Evolutionary conservation across 1,140 invertebrate species (phyloP).

Genomic region (Bathynomus jamesi): DNA sequence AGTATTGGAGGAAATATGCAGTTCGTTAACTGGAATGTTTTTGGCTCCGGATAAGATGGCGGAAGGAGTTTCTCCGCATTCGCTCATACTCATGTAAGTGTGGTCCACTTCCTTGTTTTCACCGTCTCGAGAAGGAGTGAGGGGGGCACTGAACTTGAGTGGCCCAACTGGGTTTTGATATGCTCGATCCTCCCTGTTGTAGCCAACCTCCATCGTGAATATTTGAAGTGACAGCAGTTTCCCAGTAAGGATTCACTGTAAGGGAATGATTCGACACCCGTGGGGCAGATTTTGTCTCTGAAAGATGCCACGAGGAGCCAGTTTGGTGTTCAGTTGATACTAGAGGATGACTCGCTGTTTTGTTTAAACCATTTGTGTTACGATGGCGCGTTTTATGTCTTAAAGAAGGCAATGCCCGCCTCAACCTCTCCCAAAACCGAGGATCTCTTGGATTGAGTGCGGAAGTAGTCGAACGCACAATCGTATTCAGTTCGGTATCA

Average conservation of each 20-base stretch:
- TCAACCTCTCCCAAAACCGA: constrained; percentile 34
- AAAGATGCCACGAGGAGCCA: constrained; percentile 20
- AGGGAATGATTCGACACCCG: constrained; percentile 16
- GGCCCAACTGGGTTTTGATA: constrained; percentile 10
- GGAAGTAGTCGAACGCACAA: constrained; percentile 22
- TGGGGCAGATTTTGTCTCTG: constrained; percentile 18
- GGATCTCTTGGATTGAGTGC: constrained; percentile 26
- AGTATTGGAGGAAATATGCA: not conserved
- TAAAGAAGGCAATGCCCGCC: constrained; percentile 22
- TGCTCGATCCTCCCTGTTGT: constrained; percentile 8
- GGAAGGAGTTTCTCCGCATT: constrained; percentile 25
- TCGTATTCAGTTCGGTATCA: constrained; percentile 24
- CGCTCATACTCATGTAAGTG: constrained; percentile 36
- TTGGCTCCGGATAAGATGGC: not conserved
- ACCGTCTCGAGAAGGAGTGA: not conserved
- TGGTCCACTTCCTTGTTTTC: constrained; percentile 13
- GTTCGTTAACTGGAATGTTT: not conserved
- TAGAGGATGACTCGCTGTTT: constrained; percentile 20
- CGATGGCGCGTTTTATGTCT: constrained; percentile 9
- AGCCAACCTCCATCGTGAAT: constrained; percentile 21
- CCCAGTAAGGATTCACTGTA: constrained; percentile 35
- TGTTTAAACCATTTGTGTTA: constrained; percentile 11
- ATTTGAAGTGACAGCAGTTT: constrained; percentile 29
- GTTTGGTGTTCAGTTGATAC: constrained; percentile 25
- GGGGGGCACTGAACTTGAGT: constrained; percentile 8